Percentiles rank a stretch among this genome's conserved stretches.
These are phyloP conservation scores for Hoplodrina blanda DNA, from an alignment of 2,888 invertebrate species.

Conservation along the genomic window DNA sequence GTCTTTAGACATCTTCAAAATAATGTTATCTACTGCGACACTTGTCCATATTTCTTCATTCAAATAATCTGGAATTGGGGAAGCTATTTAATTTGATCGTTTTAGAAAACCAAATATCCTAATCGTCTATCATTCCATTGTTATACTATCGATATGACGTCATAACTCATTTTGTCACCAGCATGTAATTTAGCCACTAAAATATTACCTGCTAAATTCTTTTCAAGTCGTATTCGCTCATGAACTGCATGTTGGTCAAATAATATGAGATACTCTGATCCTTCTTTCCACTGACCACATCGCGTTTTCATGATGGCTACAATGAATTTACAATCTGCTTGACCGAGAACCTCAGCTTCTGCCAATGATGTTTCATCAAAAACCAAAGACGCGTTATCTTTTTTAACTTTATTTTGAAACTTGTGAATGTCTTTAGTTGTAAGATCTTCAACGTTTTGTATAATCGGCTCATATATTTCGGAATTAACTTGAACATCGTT, in stretches of 20 bases:
- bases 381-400: slow-evolving; percentile 75
- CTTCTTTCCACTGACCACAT: slow-evolving; percentile 69
- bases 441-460: slow-evolving; percentile 73
- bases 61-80: slow-evolving; percentile 84
- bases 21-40: slow-evolving; percentile 72
- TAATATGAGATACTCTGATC: slow-evolving; percentile 89
- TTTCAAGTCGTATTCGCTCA: slow-evolving; percentile 95
- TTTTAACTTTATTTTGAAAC: slow-evolving; percentile 73
- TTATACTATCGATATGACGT: neutral
- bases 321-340: slow-evolving; percentile 94
- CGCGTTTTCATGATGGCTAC: slow-evolving; percentile 82
- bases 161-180: no score
- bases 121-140: neutral
- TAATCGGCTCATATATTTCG: slow-evolving; percentile 79
- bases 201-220: slow-evolving; percentile 90
- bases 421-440: slow-evolving; percentile 74
- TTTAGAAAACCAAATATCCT: neutral
- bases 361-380: slow-evolving; percentile 78
- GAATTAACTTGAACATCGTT: slow-evolving; percentile 85
- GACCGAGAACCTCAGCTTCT: slow-evolving; percentile 90
- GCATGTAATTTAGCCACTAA: neutral
- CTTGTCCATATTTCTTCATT: slow-evolving; percentile 79
- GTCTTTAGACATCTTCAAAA: slow-evolving; percentile 79
- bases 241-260: slow-evolving; percentile 97
- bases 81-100: neutral